Conservation (phyloP, 2,113 vertebrate species). For the Oreochromis niloticus region DNA sequence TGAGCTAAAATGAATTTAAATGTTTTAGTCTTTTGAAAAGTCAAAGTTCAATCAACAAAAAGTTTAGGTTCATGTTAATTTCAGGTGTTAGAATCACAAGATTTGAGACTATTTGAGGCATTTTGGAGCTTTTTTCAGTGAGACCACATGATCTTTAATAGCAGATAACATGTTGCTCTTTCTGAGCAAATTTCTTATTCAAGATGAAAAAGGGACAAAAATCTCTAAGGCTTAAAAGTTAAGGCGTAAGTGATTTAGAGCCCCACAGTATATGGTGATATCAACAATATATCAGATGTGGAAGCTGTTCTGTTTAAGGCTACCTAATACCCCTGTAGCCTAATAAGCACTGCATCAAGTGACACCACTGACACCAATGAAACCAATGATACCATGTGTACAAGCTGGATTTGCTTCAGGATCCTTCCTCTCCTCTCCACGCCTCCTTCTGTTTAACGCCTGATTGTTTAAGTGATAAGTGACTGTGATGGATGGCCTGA, state of each 20-base stretch:
- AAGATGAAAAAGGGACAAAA: background rate
- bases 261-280: background rate
- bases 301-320: background rate
- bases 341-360: background rate
- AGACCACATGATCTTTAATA: background rate
- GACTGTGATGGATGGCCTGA: slow-evolving; percentile 71
- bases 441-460: slow-evolving; percentile 39
- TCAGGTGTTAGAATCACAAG: background rate
- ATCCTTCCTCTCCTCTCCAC: slow-evolving; percentile 25
- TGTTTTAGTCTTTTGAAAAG: background rate
- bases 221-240: background rate
- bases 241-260: background rate
- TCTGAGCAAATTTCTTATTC: background rate
- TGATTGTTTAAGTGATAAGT: slow-evolving; percentile 71
- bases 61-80: no score
- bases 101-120: background rate
- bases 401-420: slow-evolving; percentile 36
- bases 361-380: background rate
- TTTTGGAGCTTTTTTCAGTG: background rate
- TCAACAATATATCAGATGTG: background rate
- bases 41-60: background rate
- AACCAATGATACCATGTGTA: background rate
- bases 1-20: background rate
- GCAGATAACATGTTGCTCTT: background rate
- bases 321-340: background rate